phyloP scores from a whole-genome alignment of 2,888 invertebrate species.

The Fabriciana adippe region DNA sequence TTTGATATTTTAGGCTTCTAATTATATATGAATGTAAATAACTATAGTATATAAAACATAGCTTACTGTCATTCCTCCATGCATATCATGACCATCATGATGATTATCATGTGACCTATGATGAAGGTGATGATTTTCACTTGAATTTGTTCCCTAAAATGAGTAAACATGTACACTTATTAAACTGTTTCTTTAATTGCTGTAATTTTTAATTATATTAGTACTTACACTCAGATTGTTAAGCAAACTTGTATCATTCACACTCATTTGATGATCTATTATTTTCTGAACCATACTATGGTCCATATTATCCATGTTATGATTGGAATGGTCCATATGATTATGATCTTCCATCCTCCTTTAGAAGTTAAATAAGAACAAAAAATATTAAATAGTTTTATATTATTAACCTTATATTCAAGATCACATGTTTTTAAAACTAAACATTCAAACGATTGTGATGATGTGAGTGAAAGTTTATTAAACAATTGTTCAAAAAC shows the following conservation, averaged over 20 bases:
- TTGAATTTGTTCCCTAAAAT: slow-evolving; percentile 12
- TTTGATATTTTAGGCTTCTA: neutral
- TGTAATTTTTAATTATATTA: neutral
- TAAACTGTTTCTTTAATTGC: neutral
- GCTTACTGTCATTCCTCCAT: slow-evolving; percentile 21
- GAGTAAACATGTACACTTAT: neutral
- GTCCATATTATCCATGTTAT: slow-evolving; percentile 44
- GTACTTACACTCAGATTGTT: slow-evolving; percentile 47
- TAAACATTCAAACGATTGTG: slow-evolving; percentile 26
- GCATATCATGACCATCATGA: slow-evolving; percentile 9
- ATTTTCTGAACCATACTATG: slow-evolving; percentile 44
- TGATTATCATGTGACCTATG: slow-evolving; percentile 19
- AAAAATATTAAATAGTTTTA: neutral
- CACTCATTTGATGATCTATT: slow-evolving; percentile 46
- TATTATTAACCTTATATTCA: neutral
- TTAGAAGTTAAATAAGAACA: slow-evolving; percentile 10
- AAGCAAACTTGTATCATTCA: slow-evolving; percentile 44
- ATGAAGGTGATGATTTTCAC: slow-evolving; percentile 2
- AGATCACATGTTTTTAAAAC: slow-evolving; percentile 32
- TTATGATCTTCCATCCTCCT: slow-evolving; percentile 42
- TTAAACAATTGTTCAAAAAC: slow-evolving; percentile 38
- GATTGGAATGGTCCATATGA: slow-evolving; percentile 52
- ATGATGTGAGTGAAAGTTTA: slow-evolving; percentile 40
- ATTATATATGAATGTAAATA: neutral
- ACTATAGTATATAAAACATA: neutral